Evolutionary conservation across 2,113 vertebrate species (phyloP).

Genomic region (Gnathonemus echidnorhynchus): DNA sequence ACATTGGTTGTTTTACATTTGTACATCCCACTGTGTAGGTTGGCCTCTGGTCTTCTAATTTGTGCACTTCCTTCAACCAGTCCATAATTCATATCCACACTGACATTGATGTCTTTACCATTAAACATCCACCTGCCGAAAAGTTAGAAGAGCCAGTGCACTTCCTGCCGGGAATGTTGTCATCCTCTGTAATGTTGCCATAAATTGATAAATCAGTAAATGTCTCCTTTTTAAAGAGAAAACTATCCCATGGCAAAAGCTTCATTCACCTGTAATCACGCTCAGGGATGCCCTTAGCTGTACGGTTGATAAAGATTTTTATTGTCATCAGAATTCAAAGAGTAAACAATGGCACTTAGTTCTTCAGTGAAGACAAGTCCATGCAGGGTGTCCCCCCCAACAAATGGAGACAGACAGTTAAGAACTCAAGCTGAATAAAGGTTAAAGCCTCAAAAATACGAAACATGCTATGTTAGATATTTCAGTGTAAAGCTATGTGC

Average conservation of each 20-base stretch:
- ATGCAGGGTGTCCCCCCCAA: slow-evolving; percentile 59
- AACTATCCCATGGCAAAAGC: background rate
- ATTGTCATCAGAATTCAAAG: slow-evolving; percentile 61
- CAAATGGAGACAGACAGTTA: slow-evolving; percentile 9
- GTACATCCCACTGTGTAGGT: slow-evolving; percentile 71
- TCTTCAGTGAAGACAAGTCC: slow-evolving; percentile 76
- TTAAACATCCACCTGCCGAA: slow-evolving; percentile 76
- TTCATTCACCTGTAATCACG: slow-evolving; percentile 64
- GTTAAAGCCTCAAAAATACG: background rate
- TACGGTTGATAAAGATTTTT: slow-evolving; percentile 75
- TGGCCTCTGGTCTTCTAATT: slow-evolving; percentile 71
- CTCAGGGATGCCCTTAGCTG: slow-evolving; percentile 68
- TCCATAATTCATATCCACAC: slow-evolving; percentile 68
- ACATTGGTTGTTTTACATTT: slow-evolving; percentile 80
- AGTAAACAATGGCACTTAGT: slow-evolving; percentile 70
- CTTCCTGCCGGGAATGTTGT: background rate
- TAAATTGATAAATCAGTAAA: background rate
- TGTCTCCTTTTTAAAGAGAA: background rate
- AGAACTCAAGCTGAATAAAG: background rate
- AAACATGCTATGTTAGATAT: background rate
- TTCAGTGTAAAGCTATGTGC: background rate
- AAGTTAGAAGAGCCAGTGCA: background rate
- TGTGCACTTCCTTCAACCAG: slow-evolving; percentile 74
- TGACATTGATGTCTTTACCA: slow-evolving; percentile 66
- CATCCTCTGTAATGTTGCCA: background rate